Percentiles rank a stretch among this genome's conserved stretches.
Evolutionary conservation across 2,888 invertebrate genomes (phyloP).

Genomic region (Plutella xylostella): DNA sequence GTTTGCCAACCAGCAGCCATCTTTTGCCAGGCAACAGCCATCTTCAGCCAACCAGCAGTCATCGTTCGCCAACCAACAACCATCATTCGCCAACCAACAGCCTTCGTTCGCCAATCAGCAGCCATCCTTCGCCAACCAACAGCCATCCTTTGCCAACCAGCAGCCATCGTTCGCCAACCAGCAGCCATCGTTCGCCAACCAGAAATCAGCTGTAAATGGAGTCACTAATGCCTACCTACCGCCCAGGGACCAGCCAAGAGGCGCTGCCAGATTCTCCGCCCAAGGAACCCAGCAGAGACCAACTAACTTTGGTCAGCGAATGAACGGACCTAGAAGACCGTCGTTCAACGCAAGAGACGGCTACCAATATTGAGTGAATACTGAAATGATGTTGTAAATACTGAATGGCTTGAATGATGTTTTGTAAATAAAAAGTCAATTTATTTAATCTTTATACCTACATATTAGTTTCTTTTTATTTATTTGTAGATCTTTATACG

Average conservation of each 20-base stretch:
- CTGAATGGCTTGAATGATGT: conserved; percentile 12
- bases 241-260: conserved; percentile 19
- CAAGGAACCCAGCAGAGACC: background rate
- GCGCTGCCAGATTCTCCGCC: background rate
- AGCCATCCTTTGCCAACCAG: background rate
- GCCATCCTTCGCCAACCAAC: background rate
- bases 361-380: conserved; percentile 29
- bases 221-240: conserved; percentile 37
- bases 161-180: background rate
- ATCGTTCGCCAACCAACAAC: background rate
- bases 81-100: background rate
- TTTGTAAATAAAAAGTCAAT: conserved; percentile 19
- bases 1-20: background rate
- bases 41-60: background rate
- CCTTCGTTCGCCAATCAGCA: background rate
- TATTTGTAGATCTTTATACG: too few relatives aligned
- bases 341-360: conserved; percentile 33
- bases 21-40: background rate
- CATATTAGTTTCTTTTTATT: too few relatives aligned
- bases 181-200: background rate
- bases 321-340: conserved; percentile 20
- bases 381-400: conserved; percentile 2
- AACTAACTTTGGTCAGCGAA: conserved; percentile 7
- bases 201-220: background rate
- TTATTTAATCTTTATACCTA: too few relatives aligned